Evolutionary conservation across 1,140 invertebrate genomes (phyloP).

Genomic region (Drosophila repleta): DNA sequence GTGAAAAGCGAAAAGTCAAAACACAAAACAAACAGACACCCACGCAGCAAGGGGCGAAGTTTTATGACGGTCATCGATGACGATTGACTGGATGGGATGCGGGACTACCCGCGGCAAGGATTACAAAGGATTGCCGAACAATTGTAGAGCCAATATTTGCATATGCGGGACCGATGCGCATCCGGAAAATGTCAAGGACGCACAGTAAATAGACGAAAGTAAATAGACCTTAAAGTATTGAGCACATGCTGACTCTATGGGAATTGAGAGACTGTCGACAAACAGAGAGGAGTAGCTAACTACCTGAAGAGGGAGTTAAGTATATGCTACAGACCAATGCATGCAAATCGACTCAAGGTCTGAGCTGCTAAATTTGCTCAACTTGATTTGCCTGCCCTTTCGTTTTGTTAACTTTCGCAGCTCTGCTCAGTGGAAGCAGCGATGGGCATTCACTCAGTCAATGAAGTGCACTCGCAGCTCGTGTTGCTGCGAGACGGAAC

Average conservation of each 20-base stretch:
- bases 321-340: not conserved
- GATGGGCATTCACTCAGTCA: conserved; percentile 14
- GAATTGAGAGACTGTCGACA: not conserved
- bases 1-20: conserved; percentile 52
- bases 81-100: conserved; percentile 61
- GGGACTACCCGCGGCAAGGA: conserved; percentile 70
- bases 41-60: conserved; percentile 39
- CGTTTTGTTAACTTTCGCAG: conserved; percentile 19
- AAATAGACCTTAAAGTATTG: conserved; percentile 18
- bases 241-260: conserved; percentile 25
- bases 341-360: conserved; percentile 44
- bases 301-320: conserved; percentile 15
- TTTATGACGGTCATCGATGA: conserved; percentile 72
- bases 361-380: conserved; percentile 12
- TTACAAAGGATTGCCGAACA: conserved; percentile 80
- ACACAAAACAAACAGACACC: conserved; percentile 60
- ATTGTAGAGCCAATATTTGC: conserved; percentile 72
- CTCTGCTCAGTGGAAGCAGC: conserved; percentile 4
- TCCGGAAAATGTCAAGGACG: conserved; percentile 65
- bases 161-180: conserved; percentile 66
- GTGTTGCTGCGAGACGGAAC: not conserved
- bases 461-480: conserved; percentile 31
- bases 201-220: conserved; percentile 8
- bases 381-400: conserved; percentile 37
- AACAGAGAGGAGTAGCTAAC: not conserved